phyloP scores from a whole-genome alignment of 2,888 invertebrate species.

The Amorpha juglandis region DNA sequence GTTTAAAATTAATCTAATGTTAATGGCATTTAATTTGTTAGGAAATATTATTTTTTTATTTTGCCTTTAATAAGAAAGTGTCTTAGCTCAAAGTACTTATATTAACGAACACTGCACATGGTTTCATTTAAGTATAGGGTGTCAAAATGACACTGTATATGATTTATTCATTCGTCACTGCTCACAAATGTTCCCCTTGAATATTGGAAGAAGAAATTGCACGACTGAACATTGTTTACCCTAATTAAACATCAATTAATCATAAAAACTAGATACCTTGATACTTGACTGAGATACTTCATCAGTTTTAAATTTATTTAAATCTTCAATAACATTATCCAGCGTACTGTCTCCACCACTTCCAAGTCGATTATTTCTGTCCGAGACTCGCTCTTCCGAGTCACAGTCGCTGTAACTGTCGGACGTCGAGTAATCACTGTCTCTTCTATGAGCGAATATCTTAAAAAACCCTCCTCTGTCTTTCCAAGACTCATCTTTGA shows the following conservation, averaged over 20 bases:
- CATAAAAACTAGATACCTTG: slow-evolving; percentile 10
- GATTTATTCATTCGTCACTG: too few species aligned
- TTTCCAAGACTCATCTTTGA: slow-evolving; percentile 70
- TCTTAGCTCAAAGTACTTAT: too few species aligned
- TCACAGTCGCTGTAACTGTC: slow-evolving; percentile 80
- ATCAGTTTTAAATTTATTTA: slow-evolving; percentile 45
- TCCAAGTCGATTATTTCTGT: slow-evolving; percentile 34
- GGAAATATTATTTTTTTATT: too few species aligned
- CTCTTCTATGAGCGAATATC: slow-evolving; percentile 65
- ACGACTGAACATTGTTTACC: too few species aligned
- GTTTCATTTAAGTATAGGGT: too few species aligned
- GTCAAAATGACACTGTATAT: too few species aligned
- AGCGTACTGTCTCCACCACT: slow-evolving; percentile 39
- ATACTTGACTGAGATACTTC: background rate
- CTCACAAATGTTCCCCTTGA: too few species aligned
- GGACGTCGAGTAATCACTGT: slow-evolving; percentile 71
- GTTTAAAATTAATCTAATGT: too few species aligned
- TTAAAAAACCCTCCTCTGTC: slow-evolving; percentile 72
- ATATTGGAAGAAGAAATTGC: too few species aligned
- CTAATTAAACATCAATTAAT: background rate
- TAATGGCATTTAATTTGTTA: too few species aligned
- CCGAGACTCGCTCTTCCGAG: slow-evolving; percentile 53
- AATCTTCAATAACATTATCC: slow-evolving; percentile 46
- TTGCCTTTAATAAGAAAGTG: too few species aligned
- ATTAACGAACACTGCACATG: too few species aligned